These are phyloP conservation scores for Oenanthe oenanthe DNA, from an alignment of 2,113 vertebrate species.

Conservation along the genomic window DNA sequence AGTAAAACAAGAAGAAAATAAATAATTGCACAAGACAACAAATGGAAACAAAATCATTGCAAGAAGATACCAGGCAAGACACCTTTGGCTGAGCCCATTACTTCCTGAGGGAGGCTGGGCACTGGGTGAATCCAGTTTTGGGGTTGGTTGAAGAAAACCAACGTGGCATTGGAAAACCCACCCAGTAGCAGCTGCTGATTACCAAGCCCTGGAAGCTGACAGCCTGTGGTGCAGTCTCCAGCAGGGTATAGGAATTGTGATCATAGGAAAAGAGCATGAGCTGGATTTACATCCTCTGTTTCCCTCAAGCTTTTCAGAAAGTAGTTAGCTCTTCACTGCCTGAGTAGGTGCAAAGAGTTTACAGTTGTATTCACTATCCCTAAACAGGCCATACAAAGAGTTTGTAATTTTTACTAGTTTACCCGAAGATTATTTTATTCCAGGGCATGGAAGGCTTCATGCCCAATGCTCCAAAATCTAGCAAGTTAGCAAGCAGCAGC, in stretches of 20 bases:
- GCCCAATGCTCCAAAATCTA: not conserved
- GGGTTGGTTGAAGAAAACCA: not conserved
- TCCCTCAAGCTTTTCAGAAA: not conserved
- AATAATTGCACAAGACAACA: not conserved
- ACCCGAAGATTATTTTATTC: not conserved
- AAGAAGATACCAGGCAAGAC: not conserved
- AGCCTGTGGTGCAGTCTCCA: not conserved
- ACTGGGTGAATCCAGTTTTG: too few species aligned
- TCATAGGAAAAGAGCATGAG: not conserved
- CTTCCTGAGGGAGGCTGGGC: not conserved
- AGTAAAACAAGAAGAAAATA: not conserved
- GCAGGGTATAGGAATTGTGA: not conserved
- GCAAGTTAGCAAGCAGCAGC: not conserved
- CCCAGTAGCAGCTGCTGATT: not conserved
- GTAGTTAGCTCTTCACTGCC: not conserved
- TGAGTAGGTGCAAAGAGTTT: not conserved
- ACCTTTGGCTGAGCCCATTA: rapidly evolving
- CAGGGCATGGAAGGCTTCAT: not conserved
- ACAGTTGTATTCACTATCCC: not conserved
- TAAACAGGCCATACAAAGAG: not conserved
- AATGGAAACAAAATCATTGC: not conserved
- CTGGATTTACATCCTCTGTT: not conserved
- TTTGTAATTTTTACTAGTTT: not conserved
- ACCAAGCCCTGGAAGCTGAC: not conserved
- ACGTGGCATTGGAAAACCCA: rapidly evolving